A percentile compares a stretch with the other conserved stretches of the same genome.
Conservation (phyloP, 2,113 vertebrate genomes). For the Ailurus styani region DNA sequence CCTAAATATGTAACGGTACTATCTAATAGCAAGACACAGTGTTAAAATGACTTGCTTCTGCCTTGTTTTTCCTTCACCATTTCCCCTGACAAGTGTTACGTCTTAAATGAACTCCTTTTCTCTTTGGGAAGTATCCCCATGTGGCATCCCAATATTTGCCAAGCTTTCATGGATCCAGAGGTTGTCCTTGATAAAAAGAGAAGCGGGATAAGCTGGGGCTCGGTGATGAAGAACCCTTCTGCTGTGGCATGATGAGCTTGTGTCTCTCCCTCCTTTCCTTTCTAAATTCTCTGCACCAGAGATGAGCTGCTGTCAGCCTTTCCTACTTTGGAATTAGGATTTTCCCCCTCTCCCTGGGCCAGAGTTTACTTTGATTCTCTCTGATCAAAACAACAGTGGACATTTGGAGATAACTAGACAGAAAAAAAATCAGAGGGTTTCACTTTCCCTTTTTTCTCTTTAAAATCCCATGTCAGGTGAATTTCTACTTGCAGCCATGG, state of each 20-base stretch:
- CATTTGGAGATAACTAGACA: neutral
- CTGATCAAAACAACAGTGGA: neutral
- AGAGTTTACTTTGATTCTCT: constrained; percentile 4
- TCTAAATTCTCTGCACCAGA: neutral
- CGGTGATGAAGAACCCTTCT: neutral
- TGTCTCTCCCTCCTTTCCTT: neutral
- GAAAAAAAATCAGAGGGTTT: neutral
- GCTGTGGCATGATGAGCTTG: neutral
- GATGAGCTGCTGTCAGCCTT: neutral
- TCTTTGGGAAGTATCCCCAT: neutral
- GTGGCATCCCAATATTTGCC: neutral
- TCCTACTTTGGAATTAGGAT: neutral
- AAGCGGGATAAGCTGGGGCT: neutral
- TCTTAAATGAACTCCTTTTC: neutral
- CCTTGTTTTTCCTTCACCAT: neutral
- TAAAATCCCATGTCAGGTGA: neutral
- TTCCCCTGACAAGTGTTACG: neutral
- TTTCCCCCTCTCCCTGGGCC: neutral
- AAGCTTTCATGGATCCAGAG: neutral
- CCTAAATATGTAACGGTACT: neutral
- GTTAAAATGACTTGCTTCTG: neutral
- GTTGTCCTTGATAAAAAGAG: neutral
- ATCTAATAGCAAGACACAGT: neutral
- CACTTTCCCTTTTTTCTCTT: neutral
- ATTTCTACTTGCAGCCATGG: neutral